phyloP scores from a whole-genome alignment of 1,140 invertebrate genomes.

The Meloidogyne hapla region DNA sequence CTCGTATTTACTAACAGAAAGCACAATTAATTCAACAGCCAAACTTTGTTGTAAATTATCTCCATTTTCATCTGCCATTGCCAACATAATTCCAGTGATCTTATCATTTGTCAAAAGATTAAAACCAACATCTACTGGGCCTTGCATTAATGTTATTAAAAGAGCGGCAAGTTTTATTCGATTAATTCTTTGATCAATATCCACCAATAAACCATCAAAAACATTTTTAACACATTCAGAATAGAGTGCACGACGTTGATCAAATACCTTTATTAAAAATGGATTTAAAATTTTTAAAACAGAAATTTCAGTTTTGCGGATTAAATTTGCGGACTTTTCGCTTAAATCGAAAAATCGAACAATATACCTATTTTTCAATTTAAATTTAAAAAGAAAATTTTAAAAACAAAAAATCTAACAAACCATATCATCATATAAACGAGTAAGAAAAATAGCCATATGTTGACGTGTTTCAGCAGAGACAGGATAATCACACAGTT shows the following conservation, averaged over 20 bases:
- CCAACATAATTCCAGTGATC: constrained; percentile 91
- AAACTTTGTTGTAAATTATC: constrained; percentile 66
- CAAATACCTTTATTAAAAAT: constrained; percentile 47
- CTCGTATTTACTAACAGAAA: constrained; percentile 91
- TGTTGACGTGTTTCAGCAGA: constrained; percentile 67
- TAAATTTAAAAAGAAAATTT: constrained; percentile 38
- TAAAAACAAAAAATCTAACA: not conserved
- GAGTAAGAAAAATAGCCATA: constrained; percentile 66
- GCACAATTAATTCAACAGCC: constrained; percentile 62
- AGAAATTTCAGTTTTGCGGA: not conserved
- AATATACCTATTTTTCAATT: not conserved
- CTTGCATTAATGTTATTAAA: constrained; percentile 81
- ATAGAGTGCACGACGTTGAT: constrained; percentile 66
- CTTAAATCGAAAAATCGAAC: too few relatives aligned
- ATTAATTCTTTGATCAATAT: constrained; percentile 43
- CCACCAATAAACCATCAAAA: constrained; percentile 53
- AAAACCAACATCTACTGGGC: constrained; percentile 51
- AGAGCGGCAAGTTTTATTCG: constrained; percentile 75
- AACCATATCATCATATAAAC: constrained; percentile 67
- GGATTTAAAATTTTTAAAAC: not conserved
- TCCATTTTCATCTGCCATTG: constrained; percentile 84
- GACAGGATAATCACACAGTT: constrained; percentile 65
- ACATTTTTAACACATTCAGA: constrained; percentile 65
- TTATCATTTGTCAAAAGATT: constrained; percentile 84
- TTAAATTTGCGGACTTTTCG: too few relatives aligned